Evolutionary conservation across 2,113 vertebrate genomes (phyloP).

Genomic region (Vulpes ferrilata): DNA sequence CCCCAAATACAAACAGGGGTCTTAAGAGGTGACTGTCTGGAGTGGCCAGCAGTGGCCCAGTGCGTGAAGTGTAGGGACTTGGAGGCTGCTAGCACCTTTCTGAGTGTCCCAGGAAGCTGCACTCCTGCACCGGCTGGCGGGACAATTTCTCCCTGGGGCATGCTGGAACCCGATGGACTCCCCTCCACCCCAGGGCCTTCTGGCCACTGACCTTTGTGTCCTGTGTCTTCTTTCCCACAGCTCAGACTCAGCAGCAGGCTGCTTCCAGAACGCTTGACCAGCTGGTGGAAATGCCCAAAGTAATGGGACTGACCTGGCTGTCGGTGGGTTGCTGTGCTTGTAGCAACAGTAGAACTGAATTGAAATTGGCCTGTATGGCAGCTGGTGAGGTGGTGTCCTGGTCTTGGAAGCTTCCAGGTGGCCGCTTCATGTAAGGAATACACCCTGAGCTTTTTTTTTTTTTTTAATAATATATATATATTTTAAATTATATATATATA

Average conservation of each 20-base stretch:
- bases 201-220: neutral
- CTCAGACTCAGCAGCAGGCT: neutral
- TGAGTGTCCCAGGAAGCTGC: rapidly evolving
- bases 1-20: neutral
- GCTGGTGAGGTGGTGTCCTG: neutral
- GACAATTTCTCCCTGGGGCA: neutral
- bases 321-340: too few relatives aligned
- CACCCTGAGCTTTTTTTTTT: neutral
- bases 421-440: neutral
- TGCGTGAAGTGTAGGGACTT: rapidly evolving
- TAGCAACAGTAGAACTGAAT: neutral
- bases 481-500: too few relatives aligned
- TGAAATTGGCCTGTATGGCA: neutral
- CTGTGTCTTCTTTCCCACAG: neutral
- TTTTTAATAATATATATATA: too few relatives aligned
- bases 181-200: neutral
- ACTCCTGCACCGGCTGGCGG: too few relatives aligned
- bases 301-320: neutral
- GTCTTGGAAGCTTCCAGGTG: neutral
- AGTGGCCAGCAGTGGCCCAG: neutral
- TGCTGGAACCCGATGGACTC: rapidly evolving
- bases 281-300: neutral
- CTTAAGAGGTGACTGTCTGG: neutral
- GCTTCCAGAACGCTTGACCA: neutral
- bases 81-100: neutral